Evolutionary conservation across 1,140 invertebrate genomes (phyloP).

Genomic region (Ceratitis capitata): DNA sequence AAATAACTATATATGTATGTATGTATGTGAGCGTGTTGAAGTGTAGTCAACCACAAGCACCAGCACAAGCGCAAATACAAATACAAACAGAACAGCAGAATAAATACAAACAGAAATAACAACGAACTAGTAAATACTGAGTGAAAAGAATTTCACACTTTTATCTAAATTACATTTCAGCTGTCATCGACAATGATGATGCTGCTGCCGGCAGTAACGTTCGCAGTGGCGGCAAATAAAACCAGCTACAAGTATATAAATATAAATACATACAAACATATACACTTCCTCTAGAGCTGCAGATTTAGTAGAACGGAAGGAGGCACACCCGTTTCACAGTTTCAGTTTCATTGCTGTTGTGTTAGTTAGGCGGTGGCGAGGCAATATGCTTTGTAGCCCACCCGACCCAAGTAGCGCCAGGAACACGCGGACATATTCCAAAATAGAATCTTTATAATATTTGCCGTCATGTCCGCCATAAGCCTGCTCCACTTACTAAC

Average conservation of each 20-base stretch:
- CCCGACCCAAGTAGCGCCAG: too few species aligned
- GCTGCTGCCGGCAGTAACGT: not conserved
- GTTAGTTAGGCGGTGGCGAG: not conserved
- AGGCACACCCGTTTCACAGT: not conserved
- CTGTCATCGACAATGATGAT: not conserved
- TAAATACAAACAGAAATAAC: too few species aligned
- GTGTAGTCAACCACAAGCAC: too few species aligned
- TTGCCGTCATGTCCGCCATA: constrained; percentile 13
- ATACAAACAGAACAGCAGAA: not conserved
- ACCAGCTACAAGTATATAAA: not conserved
- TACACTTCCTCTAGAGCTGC: not conserved
- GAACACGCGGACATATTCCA: not conserved
- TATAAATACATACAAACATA: not conserved
- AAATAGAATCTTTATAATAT: constrained; percentile 1
- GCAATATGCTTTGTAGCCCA: too few species aligned
- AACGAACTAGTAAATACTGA: not conserved
- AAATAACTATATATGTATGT: constrained; percentile 8
- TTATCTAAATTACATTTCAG: constrained; percentile 33
- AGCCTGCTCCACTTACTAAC: not conserved
- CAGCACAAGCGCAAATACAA: not conserved
- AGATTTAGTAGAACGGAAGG: not conserved
- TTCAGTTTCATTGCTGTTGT: not conserved
- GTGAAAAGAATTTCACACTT: constrained; percentile 34
- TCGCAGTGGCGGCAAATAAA: not conserved
- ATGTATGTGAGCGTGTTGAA: too few species aligned